Evolutionary conservation across 1,140 invertebrate genomes (phyloP), one percentile per base, ranked within the genome.

Genomic region (Anoplophora glabripennis): DNA sequence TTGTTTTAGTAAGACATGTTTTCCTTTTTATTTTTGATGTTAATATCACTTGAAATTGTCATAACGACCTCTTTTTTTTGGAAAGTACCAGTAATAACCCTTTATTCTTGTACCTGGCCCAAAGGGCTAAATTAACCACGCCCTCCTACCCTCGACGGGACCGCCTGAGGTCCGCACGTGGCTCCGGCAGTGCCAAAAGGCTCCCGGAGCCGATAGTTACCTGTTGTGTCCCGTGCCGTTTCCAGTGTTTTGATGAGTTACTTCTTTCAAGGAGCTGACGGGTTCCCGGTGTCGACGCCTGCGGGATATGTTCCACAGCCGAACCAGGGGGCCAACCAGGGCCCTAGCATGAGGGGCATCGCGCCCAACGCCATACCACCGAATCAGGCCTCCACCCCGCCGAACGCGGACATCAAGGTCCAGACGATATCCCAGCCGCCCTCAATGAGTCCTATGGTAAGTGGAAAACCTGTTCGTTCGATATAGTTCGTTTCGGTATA

Each of bases 321-420:
- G 40, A 60, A 67, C n/a, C 72, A 71, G 53, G 65, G 49, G 12
- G 65, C 63, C 38, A 72, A 65, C 41, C 72, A 72, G 59, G 72
- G 67, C 46, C 69, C 59, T 17, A 53, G 37, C 38, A 47, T 73
- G 44, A 65, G 72, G 59, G 65, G 64, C 15, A 44, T 40, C 7
- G 44, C 58, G 40, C 59, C 65, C 53, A 67, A 64, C 42, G 63
- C 71, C 9, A 69, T 63, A 36, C 74, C 73, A 41, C 74, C 74
- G 14, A 76, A 69, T 53, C 73, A 76, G 61, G 55, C 74, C 11
- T 73, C 74, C 3, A 75, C 74, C 18, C 74, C 74, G 34, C 73
- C 74, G 21, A 74, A 70, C 42, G 63, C 58, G 40, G 74, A 76
- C 42, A 28, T 76, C 35, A 76, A 76, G 64, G 72, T 73, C 15